Conservation (phyloP, 2,888 invertebrate genomes). For the Scaptomyza caliginosa region DNA sequence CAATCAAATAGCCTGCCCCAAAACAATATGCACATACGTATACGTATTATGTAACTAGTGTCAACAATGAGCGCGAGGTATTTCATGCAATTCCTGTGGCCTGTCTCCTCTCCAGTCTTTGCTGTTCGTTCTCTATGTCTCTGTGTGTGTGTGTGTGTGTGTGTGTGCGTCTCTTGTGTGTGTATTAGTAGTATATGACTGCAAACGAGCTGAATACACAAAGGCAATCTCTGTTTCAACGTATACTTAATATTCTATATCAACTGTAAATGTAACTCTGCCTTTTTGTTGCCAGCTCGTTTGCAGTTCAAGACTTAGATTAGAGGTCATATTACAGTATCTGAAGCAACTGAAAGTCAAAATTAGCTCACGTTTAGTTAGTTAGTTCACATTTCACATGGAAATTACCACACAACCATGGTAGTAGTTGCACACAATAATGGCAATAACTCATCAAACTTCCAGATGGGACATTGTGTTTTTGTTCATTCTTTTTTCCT, state of each 20-base stretch:
- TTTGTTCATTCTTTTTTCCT: conserved; percentile 34
- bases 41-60: conserved; percentile 18
- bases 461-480: conserved; percentile 37
- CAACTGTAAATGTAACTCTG: too few relatives aligned
- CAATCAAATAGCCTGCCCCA: conserved; percentile 33
- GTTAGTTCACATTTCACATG: conserved; percentile 16
- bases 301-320: conserved; percentile 12
- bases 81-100: conserved; percentile 50
- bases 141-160: conserved; percentile 9
- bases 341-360: conserved; percentile 3
- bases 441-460: conserved; percentile 24
- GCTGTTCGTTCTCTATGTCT: conserved; percentile 21
- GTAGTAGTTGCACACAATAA: conserved; percentile 54
- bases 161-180: conserved; percentile 1
- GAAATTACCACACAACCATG: conserved; percentile 18
- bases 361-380: conserved; percentile 30
- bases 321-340: background rate
- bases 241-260: too few relatives aligned
- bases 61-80: conserved; percentile 58
- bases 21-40: conserved; percentile 31
- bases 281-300: conserved; percentile 6
- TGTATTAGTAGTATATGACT: background rate
- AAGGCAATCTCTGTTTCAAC: conserved; percentile 72
- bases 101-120: conserved; percentile 36
- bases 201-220: conserved; percentile 39